A percentile compares a stretch with the other conserved stretches of the same genome.
These are phyloP conservation scores for Phaonia tiefii DNA, from an alignment of 2,888 invertebrate genomes.

Conservation along the genomic window DNA sequence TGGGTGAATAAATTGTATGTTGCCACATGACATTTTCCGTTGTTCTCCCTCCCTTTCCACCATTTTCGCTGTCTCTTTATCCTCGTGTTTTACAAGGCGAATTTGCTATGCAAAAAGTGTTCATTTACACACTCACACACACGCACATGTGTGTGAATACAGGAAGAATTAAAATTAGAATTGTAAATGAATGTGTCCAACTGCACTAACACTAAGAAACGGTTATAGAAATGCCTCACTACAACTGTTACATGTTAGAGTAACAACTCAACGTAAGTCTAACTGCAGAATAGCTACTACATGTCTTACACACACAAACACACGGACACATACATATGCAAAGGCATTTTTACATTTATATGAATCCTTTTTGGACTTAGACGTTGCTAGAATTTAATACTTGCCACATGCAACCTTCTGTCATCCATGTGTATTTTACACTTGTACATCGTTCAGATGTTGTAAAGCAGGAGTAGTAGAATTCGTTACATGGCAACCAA, in stretches of 20 bases:
- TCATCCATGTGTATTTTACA: not conserved
- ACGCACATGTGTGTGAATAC: not conserved
- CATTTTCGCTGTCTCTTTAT: too few relatives aligned
- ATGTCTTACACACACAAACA: not conserved
- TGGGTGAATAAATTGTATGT: conserved; percentile 51
- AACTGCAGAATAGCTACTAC: too few relatives aligned
- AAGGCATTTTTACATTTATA: not conserved
- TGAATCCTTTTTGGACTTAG: not conserved
- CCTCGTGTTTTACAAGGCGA: conserved; percentile 7
- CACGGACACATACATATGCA: not conserved
- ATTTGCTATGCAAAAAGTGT: not conserved
- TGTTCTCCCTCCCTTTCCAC: too few relatives aligned
- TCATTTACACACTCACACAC: conserved; percentile 35
- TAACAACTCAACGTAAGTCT: not conserved
- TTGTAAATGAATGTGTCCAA: conserved; percentile 53
- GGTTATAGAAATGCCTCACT: not conserved
- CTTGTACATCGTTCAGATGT: conserved; percentile 49
- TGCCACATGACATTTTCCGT: conserved; percentile 47
- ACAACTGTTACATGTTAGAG: not conserved
- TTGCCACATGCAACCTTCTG: not conserved
- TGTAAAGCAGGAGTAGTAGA: not conserved
- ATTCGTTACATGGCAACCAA: conserved; percentile 49
- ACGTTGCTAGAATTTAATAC: conserved; percentile 20
- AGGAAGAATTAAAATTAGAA: conserved; percentile 57
- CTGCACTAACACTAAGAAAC: conserved; percentile 15